phyloP scores from a whole-genome alignment of 2,797 vertebrate genomes.

The Myotis findleyi region DNA sequence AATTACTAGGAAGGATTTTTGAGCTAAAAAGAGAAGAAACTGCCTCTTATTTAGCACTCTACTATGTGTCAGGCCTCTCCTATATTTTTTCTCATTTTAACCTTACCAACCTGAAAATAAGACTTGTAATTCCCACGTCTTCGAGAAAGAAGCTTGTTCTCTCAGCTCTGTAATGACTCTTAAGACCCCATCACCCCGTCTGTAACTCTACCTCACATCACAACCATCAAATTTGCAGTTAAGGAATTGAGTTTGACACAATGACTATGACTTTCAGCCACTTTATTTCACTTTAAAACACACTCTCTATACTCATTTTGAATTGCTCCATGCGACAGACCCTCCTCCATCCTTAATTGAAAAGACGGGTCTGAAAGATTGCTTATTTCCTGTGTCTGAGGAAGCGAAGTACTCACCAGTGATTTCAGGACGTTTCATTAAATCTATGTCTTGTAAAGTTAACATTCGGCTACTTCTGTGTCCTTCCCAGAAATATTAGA shows the following conservation, averaged over 20 bases:
- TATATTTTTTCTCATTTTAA: not conserved
- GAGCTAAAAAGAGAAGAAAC: not conserved
- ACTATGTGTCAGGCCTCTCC: not conserved
- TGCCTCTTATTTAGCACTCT: not conserved
- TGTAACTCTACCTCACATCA: not conserved
- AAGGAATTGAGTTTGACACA: slow-evolving; percentile 66
- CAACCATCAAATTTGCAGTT: slow-evolving; percentile 52
- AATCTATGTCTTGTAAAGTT: not conserved
- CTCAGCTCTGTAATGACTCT: slow-evolving; percentile 20
- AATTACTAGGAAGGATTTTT: not conserved
- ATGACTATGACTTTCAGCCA: slow-evolving; percentile 27
- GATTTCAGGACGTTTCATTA: not conserved
- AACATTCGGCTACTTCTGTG: slow-evolving; percentile 40
- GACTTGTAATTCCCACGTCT: not conserved
- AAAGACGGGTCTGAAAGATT: slow-evolving; percentile 37
- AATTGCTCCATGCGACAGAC: slow-evolving; percentile 10
- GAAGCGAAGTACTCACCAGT: slow-evolving; percentile 9
- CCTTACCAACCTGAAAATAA: slow-evolving; percentile 8
- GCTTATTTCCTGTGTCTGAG: slow-evolving; percentile 24
- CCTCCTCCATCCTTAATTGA: slow-evolving; percentile 41
- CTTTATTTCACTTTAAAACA: slow-evolving; percentile 64
- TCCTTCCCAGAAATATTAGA: not conserved
- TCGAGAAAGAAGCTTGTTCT: not conserved
- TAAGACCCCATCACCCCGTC: not conserved
- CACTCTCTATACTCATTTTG: slow-evolving; percentile 57